Evolutionary conservation across 2,113 vertebrate species (phyloP).

Genomic region (Oryzias woworae): DNA sequence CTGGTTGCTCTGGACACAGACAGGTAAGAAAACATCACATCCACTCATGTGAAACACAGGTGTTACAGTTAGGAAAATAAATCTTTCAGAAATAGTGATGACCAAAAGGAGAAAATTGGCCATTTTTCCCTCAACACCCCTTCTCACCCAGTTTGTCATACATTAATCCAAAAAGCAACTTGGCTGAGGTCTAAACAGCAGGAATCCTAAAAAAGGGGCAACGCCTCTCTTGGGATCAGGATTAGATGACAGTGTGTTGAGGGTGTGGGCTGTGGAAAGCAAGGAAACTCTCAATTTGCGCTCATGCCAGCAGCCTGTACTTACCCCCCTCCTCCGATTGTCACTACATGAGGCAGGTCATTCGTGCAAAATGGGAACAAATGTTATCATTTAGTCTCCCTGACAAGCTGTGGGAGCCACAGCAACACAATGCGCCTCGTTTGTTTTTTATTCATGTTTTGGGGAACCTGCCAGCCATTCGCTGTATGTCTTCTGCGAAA

Average conservation of each 20-base stretch:
- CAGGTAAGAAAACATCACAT: conserved; percentile 78
- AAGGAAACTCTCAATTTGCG: conserved; percentile 24
- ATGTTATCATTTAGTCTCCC: conserved; percentile 36
- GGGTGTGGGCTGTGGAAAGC: conserved; percentile 61
- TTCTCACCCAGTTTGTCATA: conserved; percentile 8
- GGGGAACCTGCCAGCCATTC: background rate
- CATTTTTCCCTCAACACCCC: conserved; percentile 4
- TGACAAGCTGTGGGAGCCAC: conserved; percentile 29
- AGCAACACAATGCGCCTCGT: conserved; percentile 2
- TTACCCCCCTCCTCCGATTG: conserved; percentile 21
- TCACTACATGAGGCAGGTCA: conserved; percentile 3
- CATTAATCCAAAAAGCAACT: conserved; percentile 50
- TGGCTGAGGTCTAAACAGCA: conserved; percentile 49
- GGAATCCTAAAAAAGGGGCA: conserved; percentile 56
- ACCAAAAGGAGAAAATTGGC: background rate
- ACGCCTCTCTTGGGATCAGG: conserved; percentile 49
- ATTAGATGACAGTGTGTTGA: conserved; percentile 60
- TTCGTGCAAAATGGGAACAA: conserved; percentile 32
- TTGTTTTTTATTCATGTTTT: conserved; percentile 32
- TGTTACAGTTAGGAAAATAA: background rate
- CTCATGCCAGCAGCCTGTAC: conserved; percentile 26
- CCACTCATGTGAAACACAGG: background rate
- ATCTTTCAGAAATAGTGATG: background rate
- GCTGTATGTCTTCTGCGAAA: conserved; percentile 20
- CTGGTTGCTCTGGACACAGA: conserved; percentile 97